Evolutionary conservation across 2,888 invertebrate species (phyloP).

Genomic region (Leucophenga maculata): DNA sequence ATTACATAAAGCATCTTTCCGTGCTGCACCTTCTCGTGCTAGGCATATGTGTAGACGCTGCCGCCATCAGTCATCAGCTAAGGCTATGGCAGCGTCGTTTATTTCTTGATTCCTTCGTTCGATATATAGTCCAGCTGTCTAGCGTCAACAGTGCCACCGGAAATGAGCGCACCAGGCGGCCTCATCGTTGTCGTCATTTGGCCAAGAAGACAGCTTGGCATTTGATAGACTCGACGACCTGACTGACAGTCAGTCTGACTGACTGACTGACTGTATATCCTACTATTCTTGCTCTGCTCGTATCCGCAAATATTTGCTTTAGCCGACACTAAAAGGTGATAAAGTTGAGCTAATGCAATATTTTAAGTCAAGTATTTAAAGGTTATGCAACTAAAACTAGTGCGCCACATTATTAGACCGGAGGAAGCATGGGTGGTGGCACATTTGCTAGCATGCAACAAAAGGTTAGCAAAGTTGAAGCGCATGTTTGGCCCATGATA

Average conservation of each 20-base stretch:
- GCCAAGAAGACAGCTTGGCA: no score
- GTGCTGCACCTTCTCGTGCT: no score
- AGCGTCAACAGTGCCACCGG: conserved; percentile 1
- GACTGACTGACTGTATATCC: not conserved
- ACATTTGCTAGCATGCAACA: not conserved
- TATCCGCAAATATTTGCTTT: conserved; percentile 8
- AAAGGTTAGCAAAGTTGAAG: not conserved
- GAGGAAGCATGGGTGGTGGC: not conserved
- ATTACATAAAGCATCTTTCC: not conserved
- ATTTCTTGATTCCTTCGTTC: not conserved
- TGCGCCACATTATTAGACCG: no score
- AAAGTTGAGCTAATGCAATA: not conserved
- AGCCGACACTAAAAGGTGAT: not conserved
- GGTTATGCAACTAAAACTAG: conserved; percentile 4
- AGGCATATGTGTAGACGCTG: no score
- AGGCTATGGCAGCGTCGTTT: not conserved
- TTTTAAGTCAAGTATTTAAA: conserved; percentile 16
- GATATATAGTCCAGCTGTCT: not conserved
- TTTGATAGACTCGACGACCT: no score
- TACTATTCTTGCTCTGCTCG: not conserved
- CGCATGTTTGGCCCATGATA: conserved; percentile 13
- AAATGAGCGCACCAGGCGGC: conserved; percentile 2
- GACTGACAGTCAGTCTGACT: not conserved
- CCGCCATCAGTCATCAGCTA: no score
- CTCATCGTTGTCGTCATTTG: no score